Evolutionary conservation across 2,797 vertebrate genomes (phyloP), one percentile per base, ranked within the genome.

Genomic region (Xenopus petersii): DNA sequence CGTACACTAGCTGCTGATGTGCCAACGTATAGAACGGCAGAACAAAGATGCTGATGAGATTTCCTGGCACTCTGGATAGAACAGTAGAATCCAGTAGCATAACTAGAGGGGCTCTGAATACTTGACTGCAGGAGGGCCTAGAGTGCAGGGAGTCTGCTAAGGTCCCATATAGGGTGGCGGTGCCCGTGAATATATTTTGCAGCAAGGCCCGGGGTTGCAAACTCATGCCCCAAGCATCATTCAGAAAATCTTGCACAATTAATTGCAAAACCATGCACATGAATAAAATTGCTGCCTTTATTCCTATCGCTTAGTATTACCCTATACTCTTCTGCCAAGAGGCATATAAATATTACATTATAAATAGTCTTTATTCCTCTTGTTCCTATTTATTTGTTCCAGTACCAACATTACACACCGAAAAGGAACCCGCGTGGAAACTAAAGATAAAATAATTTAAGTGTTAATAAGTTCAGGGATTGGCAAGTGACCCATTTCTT

Each of bases 291-390:
- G 51, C 67, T 49, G 51, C 46, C 51, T 64, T 48, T 24, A 11
- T 10, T 67, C 60, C 17, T 64, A 68, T 59, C 64, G 21, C 42
- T 65, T n/a, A 47, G 30, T 33, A 26, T 49, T 30, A 55, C 59
- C 64, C 49, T 42, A n/a, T 12, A 49, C 66, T 51, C 58, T 30
- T 60, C 67, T 70, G 4, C 46, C 70, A 79, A n/a, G 15, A 30
- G 59, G 54, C 71, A 70, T 70, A 74, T 79, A 79, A 74, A 74
- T 79, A 79, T 65, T 64, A 79, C 76, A 79, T 74, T 79, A 79
- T 79, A 79, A 79, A 79, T 79, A 79, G 73, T 69, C 73, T 33
- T 30, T 59, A 70, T 60, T 78, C 60, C 68, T 63, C 17, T 49
- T 33, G 12, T 30, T 30, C 26, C 26, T 30, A 30, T 30, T 30